Evolutionary conservation across 2,113 vertebrate genomes (phyloP).

Genomic region (Takifugu bimaculatus): DNA sequence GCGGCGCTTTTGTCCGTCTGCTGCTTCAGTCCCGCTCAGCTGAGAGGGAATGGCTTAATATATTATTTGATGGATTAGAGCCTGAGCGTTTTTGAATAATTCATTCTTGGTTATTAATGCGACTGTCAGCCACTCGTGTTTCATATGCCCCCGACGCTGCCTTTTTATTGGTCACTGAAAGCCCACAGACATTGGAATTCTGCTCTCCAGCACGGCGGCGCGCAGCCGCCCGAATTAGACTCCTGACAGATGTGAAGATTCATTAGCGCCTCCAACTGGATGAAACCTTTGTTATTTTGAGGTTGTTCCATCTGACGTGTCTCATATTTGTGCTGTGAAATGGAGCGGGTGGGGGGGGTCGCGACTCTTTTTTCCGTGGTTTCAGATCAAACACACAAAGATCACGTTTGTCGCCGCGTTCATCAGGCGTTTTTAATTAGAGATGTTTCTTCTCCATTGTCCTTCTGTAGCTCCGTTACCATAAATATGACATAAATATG

Average conservation of each 20-base stretch:
- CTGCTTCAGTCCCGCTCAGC: conserved; percentile 47
- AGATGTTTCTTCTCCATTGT: too few species aligned
- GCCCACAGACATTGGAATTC: conserved; percentile 54
- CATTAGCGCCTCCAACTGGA: conserved; percentile 16
- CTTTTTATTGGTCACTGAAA: conserved; percentile 64
- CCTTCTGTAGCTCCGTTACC: too few species aligned
- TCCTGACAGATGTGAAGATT: conserved; percentile 49
- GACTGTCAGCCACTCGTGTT: conserved; percentile 67
- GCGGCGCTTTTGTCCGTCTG: conserved; percentile 52
- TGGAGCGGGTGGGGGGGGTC: not conserved
- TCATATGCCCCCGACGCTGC: conserved; percentile 60
- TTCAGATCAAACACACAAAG: too few species aligned
- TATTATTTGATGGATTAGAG: conserved; percentile 74
- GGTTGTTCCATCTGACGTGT: conserved; percentile 9
- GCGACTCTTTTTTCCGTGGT: too few species aligned
- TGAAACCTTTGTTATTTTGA: conserved; percentile 6
- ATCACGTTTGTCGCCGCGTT: too few species aligned
- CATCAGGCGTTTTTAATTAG: too few species aligned
- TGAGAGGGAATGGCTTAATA: conserved; percentile 65
- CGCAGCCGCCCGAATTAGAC: conserved; percentile 37
- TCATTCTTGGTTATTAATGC: conserved; percentile 73
- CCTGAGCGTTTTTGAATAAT: conserved; percentile 71
- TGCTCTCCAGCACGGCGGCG: conserved; percentile 52
- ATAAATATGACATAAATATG: too few species aligned
- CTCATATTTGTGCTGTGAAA: not conserved